These are phyloP conservation scores for Cherax quadricarinatus DNA, from an alignment of 1,140 invertebrate species.

Conservation along the genomic window DNA sequence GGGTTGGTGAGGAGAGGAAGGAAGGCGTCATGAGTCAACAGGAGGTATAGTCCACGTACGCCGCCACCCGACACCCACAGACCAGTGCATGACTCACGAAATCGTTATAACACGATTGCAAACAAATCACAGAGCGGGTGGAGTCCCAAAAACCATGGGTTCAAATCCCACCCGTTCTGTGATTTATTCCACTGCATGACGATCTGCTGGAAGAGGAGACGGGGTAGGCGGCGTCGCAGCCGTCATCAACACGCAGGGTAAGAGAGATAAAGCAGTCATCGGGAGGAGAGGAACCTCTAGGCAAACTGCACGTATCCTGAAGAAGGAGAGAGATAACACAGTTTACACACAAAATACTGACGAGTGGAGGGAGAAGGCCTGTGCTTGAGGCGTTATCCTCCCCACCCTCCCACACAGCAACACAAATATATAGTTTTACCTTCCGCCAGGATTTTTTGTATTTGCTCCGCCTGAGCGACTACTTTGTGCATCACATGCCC, in stretches of 20 bases:
- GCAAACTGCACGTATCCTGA: too few relatives aligned
- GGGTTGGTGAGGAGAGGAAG: not conserved
- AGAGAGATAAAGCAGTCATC: not conserved
- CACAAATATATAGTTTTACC: not conserved
- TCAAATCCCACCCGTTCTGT: too few relatives aligned
- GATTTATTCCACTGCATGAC: too few relatives aligned
- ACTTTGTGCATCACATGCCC: not conserved
- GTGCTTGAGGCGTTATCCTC: not conserved
- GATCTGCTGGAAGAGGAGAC: too few relatives aligned
- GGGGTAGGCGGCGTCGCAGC: not conserved
- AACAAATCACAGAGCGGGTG: too few relatives aligned
- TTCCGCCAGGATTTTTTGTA: conserved; percentile 23
- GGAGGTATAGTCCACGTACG: not conserved
- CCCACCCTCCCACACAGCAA: not conserved
- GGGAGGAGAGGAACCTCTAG: too few relatives aligned
- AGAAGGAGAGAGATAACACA: conserved; percentile 14
- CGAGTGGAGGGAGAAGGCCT: not conserved
- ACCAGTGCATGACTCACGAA: not conserved
- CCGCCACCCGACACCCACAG: conserved; percentile 17
- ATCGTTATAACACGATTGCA: too few relatives aligned
- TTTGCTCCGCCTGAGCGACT: not conserved
- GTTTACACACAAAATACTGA: conserved; percentile 41
- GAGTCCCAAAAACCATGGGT: too few relatives aligned
- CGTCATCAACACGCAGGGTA: not conserved
- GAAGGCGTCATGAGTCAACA: not conserved